Base-by-base conservation (phyloP, 2,797 vertebrate genomes). In the Hippocampus kuda region DNA sequence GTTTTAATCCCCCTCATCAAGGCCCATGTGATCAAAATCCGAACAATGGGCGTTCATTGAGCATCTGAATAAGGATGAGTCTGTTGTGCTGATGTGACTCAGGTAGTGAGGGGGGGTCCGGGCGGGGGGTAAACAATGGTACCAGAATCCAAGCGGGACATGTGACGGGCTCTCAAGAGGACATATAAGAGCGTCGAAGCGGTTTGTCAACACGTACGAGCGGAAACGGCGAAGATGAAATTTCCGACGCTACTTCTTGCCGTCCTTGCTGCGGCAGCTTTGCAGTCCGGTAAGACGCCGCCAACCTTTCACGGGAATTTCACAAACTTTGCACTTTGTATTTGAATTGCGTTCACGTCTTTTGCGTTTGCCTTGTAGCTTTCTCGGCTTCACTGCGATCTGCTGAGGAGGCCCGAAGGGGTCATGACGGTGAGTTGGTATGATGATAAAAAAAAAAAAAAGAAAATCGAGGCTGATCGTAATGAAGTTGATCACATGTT, bases 81-180 rank as follows among this genome's bases (percentile, higher is more conserved):
- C 86, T 91, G 89, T 92, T 61, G 79, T 74, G 53, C 22, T 67
- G 85, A 85, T 85, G 85, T 82, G 81, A 73, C 56, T 57, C 67
- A 68, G 67, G 67, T 68, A 68, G 64, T 49, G 53, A 22, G 38
- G 2, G 64, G 83, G 87, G 83, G 87, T 88, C 85, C 85, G 84
- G 79, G 72, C 5, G 5, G 81, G 83, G 82, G 34, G 7, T 2
- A 38, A 38, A 90, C 89, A 88, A 88, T 91, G 86, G 88, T 85
- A 84, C 85, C 86, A 85, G 76, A 83, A 75, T 87, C 83, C 71
- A 81, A 71, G 69, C 65, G 30, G 3, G 77, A 61, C 91, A 91
- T 90, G 89, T 92, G 91, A 93, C 71, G 89, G 92, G 90, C 92
- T 71, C 57, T 63, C 70, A 38, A 38, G 66, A 73, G 51, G 68